These are phyloP conservation scores for Petrocephalus sullivani DNA, from an alignment of 2,797 vertebrate species.

Conservation along the genomic window DNA sequence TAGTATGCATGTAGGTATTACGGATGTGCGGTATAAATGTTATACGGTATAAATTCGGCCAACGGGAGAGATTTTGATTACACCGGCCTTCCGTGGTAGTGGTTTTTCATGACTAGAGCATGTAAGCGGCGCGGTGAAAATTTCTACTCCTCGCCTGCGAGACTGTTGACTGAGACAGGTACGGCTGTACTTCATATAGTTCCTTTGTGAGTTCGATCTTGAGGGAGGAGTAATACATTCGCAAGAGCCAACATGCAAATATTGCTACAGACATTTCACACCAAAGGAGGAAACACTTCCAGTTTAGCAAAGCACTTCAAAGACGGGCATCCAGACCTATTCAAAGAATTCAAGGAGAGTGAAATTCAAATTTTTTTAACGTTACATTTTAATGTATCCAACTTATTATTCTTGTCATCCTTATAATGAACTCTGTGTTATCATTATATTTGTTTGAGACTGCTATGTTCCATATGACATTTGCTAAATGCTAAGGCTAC, in stretches of 20 bases:
- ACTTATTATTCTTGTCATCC: not conserved
- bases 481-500: not conserved
- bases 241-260: not conserved
- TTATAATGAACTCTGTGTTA: not conserved
- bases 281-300: not conserved
- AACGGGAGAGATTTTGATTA: no score
- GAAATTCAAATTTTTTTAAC: not conserved
- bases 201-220: not conserved
- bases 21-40: no score
- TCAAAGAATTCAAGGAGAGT: not conserved
- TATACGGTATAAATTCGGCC: no score
- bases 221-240: not conserved
- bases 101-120: no score
- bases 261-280: not conserved
- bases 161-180: no score
- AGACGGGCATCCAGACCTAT: not conserved
- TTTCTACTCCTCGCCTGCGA: no score
- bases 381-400: not conserved
- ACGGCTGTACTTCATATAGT: not conserved
- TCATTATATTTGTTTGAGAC: not conserved
- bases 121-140: no score
- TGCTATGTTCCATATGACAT: not conserved
- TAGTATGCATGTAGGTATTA: no score
- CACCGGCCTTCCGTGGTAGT: no score
- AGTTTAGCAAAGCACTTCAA: not conserved